These are phyloP conservation scores for Melanotaenia maccullochi DNA, from an alignment of 2,797 vertebrate genomes.

Conservation along the genomic window DNA sequence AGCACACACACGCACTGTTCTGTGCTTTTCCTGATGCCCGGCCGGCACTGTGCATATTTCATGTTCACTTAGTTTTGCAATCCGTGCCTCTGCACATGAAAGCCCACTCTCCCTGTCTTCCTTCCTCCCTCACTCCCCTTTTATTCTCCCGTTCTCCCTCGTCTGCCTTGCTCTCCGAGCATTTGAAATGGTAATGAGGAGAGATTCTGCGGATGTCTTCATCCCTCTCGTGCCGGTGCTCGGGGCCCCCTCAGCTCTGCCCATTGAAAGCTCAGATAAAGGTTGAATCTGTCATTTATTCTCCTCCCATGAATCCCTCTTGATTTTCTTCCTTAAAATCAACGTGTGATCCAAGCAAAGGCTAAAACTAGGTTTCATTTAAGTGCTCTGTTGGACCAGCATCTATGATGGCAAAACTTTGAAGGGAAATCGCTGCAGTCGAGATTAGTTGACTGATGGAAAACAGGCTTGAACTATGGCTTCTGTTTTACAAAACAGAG, in stretches of 20 bases:
- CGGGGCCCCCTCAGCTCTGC: conserved; percentile 63
- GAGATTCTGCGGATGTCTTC: conserved; percentile 82
- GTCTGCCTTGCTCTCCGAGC: conserved; percentile 71
- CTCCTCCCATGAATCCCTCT: conserved; percentile 59
- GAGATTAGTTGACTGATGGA: conserved; percentile 17
- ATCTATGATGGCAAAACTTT: conserved; percentile 9
- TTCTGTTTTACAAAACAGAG: neutral
- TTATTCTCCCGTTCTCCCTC: conserved; percentile 67
- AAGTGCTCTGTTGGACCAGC: conserved; percentile 21
- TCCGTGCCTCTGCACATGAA: conserved; percentile 82
- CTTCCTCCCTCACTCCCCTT: conserved; percentile 58
- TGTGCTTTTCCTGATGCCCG: conserved; percentile 47
- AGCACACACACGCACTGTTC: conserved; percentile 33
- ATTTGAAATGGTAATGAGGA: conserved; percentile 84
- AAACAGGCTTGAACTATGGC: conserved; percentile 2
- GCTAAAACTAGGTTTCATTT: conserved; percentile 40
- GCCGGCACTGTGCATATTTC: conserved; percentile 79
- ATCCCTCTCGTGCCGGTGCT: conserved; percentile 70
- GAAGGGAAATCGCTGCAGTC: conserved; percentile 11
- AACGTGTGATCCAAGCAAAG: conserved; percentile 42
- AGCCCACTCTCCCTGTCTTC: conserved; percentile 68
- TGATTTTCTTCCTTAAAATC: conserved; percentile 38
- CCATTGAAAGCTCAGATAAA: conserved; percentile 73
- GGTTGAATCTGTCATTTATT: conserved; percentile 78
- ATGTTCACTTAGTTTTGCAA: conserved; percentile 82